Evolutionary conservation across 1,140 invertebrate species (phyloP), one percentile per base, ranked within the genome.

Genomic region (Reticulitermes speratus): DNA sequence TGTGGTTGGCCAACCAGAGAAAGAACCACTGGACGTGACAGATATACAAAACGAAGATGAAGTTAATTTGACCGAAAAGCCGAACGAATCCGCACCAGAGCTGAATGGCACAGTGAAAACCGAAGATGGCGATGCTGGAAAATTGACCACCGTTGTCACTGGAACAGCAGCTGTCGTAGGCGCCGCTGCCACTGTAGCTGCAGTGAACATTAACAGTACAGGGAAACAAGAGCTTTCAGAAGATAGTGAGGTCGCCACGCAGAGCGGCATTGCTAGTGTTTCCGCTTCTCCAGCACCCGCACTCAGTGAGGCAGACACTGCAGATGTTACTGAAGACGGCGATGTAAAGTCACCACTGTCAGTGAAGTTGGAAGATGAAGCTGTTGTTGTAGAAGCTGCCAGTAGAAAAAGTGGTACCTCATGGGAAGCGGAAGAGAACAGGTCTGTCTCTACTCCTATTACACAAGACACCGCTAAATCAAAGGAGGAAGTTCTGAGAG

Each of bases 121-220:
- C 25, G 55, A 85, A 2, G 86, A 55, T 38, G 86, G 87, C 52
- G 85, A 86, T 32, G 55, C 87, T 11, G 83, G 30, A 84, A 86
- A 44, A 85, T 19, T 38, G 87, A 84, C 3, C 86, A 86, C 75
- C 87, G 87, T 83, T 86, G 86, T 75, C 87, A 86, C 86, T 88
- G 82, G 85, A 88, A 86, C 65, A 83, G 84, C 86, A 86, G 84
- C 82, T 86, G 82, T 55, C 86, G 75, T 59, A 82, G 84, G 23
- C 86, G 87, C 85, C 84, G 87, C 59, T 82, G 87, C 32, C 86
- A 48, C 82, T 87, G 87, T 83, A 86, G 88, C 82, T 38, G 88
- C 81, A 8, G 86, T 44, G 38, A 44, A 12, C 32, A 44, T 6
- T 19, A 38, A 83, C 25, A 9, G 30, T 11, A 30, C 32, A 81